Evolutionary conservation across 2,888 invertebrate genomes (phyloP).

Genomic region (Scaptodrosophila latifasciaeformis): DNA sequence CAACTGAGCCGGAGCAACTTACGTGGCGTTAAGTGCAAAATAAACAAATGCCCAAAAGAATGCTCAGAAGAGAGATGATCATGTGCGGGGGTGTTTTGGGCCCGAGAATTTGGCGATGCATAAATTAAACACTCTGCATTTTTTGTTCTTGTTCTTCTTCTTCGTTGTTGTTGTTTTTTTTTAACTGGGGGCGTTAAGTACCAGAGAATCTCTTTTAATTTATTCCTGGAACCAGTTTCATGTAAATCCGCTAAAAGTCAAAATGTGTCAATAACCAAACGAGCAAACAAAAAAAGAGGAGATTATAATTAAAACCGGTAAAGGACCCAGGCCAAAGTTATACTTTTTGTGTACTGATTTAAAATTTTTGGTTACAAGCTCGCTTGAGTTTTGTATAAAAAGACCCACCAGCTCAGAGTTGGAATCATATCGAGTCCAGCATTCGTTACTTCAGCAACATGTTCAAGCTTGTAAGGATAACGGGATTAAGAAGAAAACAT

Average conservation of each 20-base stretch:
- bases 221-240: slow-evolving; percentile 63
- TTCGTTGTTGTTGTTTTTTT: too few relatives aligned
- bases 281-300: background rate
- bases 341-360: too few relatives aligned
- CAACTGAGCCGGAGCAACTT: slow-evolving; percentile 27
- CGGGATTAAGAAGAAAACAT: background rate
- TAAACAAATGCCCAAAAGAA: slow-evolving; percentile 42
- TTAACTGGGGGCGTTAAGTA: slow-evolving; percentile 38
- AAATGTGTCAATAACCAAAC: slow-evolving; percentile 27
- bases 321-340: too few relatives aligned
- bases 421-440: slow-evolving; percentile 35
- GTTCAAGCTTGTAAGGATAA: slow-evolving; percentile 53
- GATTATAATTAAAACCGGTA: slow-evolving; percentile 43
- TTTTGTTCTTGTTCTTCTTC: too few relatives aligned
- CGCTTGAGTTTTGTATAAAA: too few relatives aligned
- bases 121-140: background rate
- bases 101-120: background rate
- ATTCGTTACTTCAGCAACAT: slow-evolving; percentile 39
- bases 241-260: slow-evolving; percentile 26
- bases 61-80: slow-evolving; percentile 12
- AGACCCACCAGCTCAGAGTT: too few relatives aligned
- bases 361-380: too few relatives aligned
- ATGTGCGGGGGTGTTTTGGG: too few relatives aligned
- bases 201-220: slow-evolving; percentile 38
- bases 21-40: slow-evolving; percentile 46